Evolutionary conservation across 92 coral and sea anemone genomes (phyloP).

Genomic region (Siderastrea siderea): DNA sequence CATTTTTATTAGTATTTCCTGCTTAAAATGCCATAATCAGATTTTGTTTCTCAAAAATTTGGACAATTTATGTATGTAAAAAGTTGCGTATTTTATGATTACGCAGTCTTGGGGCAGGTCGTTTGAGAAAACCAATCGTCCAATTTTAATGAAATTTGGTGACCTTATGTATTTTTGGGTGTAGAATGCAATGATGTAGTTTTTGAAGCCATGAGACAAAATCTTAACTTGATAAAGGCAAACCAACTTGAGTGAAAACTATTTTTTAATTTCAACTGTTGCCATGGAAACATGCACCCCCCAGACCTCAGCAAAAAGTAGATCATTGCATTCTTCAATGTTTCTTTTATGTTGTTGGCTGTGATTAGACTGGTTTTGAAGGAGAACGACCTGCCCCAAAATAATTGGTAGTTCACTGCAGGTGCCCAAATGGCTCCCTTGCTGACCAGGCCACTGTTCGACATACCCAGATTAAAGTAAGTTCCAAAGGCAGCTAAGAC

Average conservation of each 20-base stretch:
- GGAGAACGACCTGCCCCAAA: slow-evolving; percentile 12
- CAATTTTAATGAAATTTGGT: slow-evolving; percentile 25
- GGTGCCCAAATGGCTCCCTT: not conserved
- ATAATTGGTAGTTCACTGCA: not conserved
- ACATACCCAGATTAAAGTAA: too few species aligned
- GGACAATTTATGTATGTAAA: slow-evolving; percentile 10
- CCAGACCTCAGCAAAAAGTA: not conserved
- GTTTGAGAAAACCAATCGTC: slow-evolving; percentile 24
- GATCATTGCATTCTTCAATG: slow-evolving; percentile 34
- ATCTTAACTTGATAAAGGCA: slow-evolving; percentile 9
- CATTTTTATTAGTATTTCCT: slow-evolving; percentile 10
- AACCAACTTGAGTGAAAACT: slow-evolving; percentile 6
- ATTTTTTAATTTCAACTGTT: not conserved
- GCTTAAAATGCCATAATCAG: slow-evolving; percentile 20
- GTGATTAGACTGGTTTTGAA: not conserved
- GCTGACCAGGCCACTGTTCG: too few species aligned
- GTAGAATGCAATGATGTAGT: too few species aligned
- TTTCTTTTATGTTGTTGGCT: slow-evolving; percentile 4
- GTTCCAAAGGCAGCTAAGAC: too few species aligned
- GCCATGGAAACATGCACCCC: slow-evolving; percentile 28
- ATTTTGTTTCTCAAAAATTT: slow-evolving; percentile 15
- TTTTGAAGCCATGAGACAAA: not conserved
- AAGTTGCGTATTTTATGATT: not conserved
- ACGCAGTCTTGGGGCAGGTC: slow-evolving; percentile 29
- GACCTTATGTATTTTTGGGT: too few species aligned